A percentile compares a stretch with the other conserved stretches of the same genome.
Evolutionary conservation across 2,888 invertebrate genomes (phyloP).

Genomic region (Nudaria mundana): DNA sequence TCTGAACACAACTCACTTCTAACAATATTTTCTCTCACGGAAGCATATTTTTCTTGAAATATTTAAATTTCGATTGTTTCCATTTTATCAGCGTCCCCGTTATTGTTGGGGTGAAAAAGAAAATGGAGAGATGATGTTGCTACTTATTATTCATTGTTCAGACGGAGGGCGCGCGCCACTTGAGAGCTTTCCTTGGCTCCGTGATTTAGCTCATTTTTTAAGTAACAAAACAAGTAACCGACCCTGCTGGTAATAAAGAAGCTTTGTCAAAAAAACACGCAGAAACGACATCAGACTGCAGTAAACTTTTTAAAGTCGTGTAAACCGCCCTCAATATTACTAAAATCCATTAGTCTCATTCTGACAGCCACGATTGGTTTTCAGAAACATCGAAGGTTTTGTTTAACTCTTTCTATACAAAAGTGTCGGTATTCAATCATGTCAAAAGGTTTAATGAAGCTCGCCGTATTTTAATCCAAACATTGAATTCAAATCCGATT

Average conservation of each 20-base stretch:
- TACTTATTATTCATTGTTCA: conserved; percentile 77
- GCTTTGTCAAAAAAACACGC: conserved; percentile 37
- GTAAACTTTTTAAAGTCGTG: conserved; percentile 34
- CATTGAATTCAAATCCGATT: conserved; percentile 68
- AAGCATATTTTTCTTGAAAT: conserved; percentile 59
- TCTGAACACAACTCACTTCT: conserved; percentile 32
- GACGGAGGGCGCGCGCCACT: conserved; percentile 30
- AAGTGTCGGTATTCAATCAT: conserved; percentile 45
- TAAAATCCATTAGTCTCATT: conserved; percentile 16
- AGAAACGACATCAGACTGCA: conserved; percentile 40
- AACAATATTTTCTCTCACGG: conserved; percentile 44
- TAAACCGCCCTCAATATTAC: conserved; percentile 14
- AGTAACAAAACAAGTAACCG: conserved; percentile 67
- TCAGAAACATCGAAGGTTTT: conserved; percentile 29
- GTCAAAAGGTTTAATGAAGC: conserved; percentile 63
- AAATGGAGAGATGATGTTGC: conserved; percentile 75
- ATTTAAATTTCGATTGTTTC: conserved; percentile 75
- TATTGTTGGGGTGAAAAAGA: conserved; percentile 67
- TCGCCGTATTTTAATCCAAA: conserved; percentile 73
- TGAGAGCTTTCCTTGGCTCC: conserved; percentile 59
- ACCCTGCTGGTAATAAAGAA: conserved; percentile 47
- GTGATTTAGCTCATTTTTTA: conserved; percentile 75
- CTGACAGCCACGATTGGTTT: conserved; percentile 15
- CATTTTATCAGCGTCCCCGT: conserved; percentile 59
- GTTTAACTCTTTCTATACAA: conserved; percentile 37